Evolutionary conservation across 2,888 invertebrate species (phyloP), one percentile per base, ranked within the genome.

Genomic region (Gryllus longicercus): DNA sequence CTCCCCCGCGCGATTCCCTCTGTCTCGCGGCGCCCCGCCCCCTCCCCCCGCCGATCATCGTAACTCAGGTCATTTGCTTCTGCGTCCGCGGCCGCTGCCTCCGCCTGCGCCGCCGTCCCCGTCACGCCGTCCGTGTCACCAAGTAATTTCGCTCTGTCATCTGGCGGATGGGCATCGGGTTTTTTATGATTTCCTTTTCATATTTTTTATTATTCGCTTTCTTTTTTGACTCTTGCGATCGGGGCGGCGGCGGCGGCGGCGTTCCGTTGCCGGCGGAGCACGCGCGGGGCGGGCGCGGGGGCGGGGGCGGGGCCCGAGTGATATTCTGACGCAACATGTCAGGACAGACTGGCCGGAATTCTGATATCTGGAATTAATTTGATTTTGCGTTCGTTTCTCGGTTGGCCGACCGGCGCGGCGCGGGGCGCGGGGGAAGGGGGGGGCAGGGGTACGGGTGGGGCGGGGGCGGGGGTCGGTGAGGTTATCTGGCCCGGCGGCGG

Each of bases 331-430:
- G 77, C 76, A 79, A 82, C 78, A 78, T 82, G 82, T 82, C 82
- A 82, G 82, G 79, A 78, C 25, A 50, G 78, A 78, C 63, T 76
- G 79, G 76, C 79, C 79, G 51, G 80, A 63, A 76, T 79, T 75
- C 82, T 82, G 82, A 81, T 82, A 81, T 81, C 80, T 78, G 82
- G 82, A 82, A 82, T 82, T 82, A 82, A 82, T 82, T 82, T 82
- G 80, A 82, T 82, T 82, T 82, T 80, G 78, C 81, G 78, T 80
- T 77, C 81, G 80, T 79, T 79, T 78, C 81, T 79, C 63, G 63
- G 76, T 79, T 51, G 79, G 50, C 18, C 49, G 21, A 51, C n/a
- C 51, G 51, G 50, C n/a, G 63, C 78, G 23, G 25, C 18, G 18
- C 11, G n/a, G n/a, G 38, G 21, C 8, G 38, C 2, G 63, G n/a